Conservation (phyloP, 2,888 invertebrate genomes). For the Drosophila affinis region DNA sequence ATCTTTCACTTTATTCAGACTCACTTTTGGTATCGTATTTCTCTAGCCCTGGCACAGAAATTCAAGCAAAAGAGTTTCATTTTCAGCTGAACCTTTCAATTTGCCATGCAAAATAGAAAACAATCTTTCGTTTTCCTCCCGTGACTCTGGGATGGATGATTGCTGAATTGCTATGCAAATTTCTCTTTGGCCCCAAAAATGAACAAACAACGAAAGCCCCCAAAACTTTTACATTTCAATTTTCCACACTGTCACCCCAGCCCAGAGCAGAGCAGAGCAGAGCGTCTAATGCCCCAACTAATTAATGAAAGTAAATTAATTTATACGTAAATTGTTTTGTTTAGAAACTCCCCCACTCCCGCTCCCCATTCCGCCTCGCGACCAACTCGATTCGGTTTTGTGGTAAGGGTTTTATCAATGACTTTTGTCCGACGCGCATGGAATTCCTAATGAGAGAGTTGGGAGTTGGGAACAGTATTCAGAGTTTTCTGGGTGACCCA, state of each 20-base stretch:
- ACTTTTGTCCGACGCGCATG: conserved; percentile 60
- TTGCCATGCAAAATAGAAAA: conserved; percentile 44
- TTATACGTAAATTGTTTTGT: conserved; percentile 80
- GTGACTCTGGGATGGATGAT: conserved; percentile 17
- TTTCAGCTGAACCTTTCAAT: conserved; percentile 32
- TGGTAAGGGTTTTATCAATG: conserved; percentile 60
- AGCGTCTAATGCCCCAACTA: conserved; percentile 72
- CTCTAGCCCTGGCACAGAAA: neutral
- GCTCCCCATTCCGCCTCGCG: neutral
- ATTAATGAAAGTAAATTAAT: conserved; percentile 83
- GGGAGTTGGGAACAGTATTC: conserved; percentile 24
- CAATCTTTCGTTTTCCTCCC: conserved; percentile 7
- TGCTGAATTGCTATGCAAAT: conserved; percentile 60
- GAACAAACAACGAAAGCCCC: conserved; percentile 25
- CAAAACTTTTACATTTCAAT: conserved; percentile 64
- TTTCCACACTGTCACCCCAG: conserved; percentile 66
- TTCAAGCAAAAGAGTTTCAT: conserved; percentile 11
- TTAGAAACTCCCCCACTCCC: conserved; percentile 53
- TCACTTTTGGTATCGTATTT: neutral
- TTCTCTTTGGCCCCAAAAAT: conserved; percentile 29
- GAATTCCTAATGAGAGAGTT: conserved; percentile 71
- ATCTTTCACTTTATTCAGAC: neutral
- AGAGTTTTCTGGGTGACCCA: conserved; percentile 19
- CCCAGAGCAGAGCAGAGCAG: conserved; percentile 34
- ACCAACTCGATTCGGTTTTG: conserved; percentile 8